These are phyloP conservation scores for Armadillidium nasatum DNA, from an alignment of 1,140 invertebrate species.

Conservation along the genomic window DNA sequence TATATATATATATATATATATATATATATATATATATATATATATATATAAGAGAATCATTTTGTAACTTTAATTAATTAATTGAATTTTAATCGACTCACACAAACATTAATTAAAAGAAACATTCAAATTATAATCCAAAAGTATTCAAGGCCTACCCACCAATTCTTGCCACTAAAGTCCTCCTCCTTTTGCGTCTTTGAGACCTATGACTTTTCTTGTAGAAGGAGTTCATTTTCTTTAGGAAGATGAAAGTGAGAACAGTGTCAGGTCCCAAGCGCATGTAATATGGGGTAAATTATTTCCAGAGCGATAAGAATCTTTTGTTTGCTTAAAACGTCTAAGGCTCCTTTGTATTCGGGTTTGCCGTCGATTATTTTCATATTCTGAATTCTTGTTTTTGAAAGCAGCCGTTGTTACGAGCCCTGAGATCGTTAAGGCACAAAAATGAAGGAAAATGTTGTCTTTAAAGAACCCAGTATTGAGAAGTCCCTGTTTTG, in stretches of 20 bases:
- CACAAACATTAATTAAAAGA: no score
- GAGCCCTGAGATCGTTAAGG: no score
- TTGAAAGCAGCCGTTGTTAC: no score
- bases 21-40: no score
- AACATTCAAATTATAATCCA: no score
- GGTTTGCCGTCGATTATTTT: constrained; percentile 84
- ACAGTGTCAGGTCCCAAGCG: constrained; percentile 96
- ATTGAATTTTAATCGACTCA: no score
- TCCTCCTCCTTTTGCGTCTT: constrained; percentile 47
- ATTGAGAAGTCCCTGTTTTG: constrained; percentile 62
- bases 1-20: no score
- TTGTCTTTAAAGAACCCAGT: no score
- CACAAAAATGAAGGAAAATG: no score
- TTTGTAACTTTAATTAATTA: no score
- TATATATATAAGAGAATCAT: no score
- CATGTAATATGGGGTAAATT: constrained; percentile 95
- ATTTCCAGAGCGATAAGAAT: constrained; percentile 95
- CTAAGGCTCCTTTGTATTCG: constrained; percentile 81
- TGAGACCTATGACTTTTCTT: constrained; percentile 50
- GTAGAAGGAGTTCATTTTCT: constrained; percentile 81
- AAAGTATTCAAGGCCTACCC: no score
- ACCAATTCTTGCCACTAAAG: constrained; percentile 18
- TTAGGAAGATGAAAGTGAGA: constrained; percentile 95
- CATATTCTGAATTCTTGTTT: constrained; percentile 99
- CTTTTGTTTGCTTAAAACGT: constrained; percentile 89